A percentile compares a stretch with the other conserved stretches of the same genome.
Evolutionary conservation across 2,888 invertebrate species (phyloP).

Genomic region (Neuroscelio doddi): DNA sequence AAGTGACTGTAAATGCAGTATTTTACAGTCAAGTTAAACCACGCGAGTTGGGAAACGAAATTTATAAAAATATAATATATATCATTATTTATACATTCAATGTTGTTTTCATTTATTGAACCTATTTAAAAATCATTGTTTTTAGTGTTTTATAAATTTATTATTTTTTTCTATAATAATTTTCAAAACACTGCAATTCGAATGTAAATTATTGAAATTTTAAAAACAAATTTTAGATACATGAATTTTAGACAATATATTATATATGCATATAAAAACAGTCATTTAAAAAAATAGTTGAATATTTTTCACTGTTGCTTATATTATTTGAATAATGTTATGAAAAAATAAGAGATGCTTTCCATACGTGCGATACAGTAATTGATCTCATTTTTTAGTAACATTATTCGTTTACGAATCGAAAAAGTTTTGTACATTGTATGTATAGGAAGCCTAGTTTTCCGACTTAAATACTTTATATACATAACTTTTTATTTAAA

Average conservation of each 20-base stretch:
- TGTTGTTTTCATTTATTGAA: too few relatives aligned
- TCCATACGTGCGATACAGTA: too few relatives aligned
- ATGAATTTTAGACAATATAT: neutral
- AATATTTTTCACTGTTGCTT: neutral
- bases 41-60: too few relatives aligned
- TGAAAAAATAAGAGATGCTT: too few relatives aligned
- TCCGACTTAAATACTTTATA: neutral
- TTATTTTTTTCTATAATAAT: too few relatives aligned
- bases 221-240: neutral
- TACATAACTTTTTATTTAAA: too few relatives aligned
- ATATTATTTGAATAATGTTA: neutral
- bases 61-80: neutral
- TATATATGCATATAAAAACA: neutral
- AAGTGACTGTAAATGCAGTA: too few relatives aligned
- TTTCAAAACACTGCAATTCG: too few relatives aligned
- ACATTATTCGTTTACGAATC: neutral
- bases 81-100: slow-evolving; percentile 4
- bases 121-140: too few relatives aligned
- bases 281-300: neutral
- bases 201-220: too few relatives aligned
- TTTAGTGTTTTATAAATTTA: too few relatives aligned
- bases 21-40: neutral
- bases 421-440: neutral
- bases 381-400: neutral
- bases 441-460: neutral